Evolutionary conservation across 1,140 invertebrate genomes (phyloP), one percentile per base, ranked within the genome.

Genomic region (Caenorhabditis inopinata): DNA sequence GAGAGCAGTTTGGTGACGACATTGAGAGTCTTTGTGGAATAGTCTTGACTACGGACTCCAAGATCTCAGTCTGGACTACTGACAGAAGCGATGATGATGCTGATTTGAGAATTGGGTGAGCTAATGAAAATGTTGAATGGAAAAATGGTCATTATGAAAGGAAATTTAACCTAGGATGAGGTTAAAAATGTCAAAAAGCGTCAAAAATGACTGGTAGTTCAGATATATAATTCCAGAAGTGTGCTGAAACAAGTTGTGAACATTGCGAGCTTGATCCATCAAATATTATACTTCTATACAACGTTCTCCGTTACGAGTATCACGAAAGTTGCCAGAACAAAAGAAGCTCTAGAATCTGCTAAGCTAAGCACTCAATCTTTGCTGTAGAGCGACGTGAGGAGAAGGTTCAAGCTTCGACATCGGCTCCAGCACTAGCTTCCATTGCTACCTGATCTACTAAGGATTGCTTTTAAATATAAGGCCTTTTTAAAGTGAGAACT

Each of bases 31-130:
- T 99, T 79, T 96, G 91, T 89, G 96, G 96, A 62, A 95, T 96
- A 84, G 95, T 97, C 79, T 95, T 98, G 35, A 97, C 89, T 79
- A 98, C 96, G 89, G 91, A 92, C 83, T 95, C 97, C 90, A 98
- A 97, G 92, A 88, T 88, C 18, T 81, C 81, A 49, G 58, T 88
- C 47, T 98, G 97, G 97, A 98, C 96, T 62, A 92, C 92, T 27
- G 93, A 97, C 91, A 92, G 92, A 48, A 92, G 91, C 68, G 93
- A 93, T 87, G 90, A 91, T 84, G 92, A 93, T 75, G 93, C 93
- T 58, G 93, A 89, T 81, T 93, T 89, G 76, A 89, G 88, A 86
- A 91, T 91, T 81, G 91, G 91, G 89, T 91, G 79, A 46, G 7
- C 12, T n/a, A 47, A 42, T 42, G 49, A 53, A 5, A 25, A 1